phyloP scores from a whole-genome alignment of 2,113 vertebrate genomes.

The Hepsetus odoe region DNA sequence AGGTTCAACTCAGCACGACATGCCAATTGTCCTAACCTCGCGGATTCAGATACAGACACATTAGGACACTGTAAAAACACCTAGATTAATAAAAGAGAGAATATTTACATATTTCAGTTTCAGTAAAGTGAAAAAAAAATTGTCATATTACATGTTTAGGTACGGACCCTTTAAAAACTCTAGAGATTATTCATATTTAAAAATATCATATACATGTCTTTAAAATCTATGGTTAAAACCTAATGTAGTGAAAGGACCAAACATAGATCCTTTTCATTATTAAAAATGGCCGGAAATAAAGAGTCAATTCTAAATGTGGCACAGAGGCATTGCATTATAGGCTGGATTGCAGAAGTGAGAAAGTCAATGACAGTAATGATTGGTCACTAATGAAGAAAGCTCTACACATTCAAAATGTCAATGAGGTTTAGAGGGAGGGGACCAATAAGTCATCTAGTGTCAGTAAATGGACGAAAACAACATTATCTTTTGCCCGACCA shows the following conservation, averaged over 20 bases:
- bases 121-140: background rate
- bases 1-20: slow-evolving; percentile 1
- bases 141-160: too few species aligned
- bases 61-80: background rate
- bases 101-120: background rate
- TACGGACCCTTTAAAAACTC: too few species aligned
- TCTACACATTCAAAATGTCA: slow-evolving; percentile 62
- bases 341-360: slow-evolving; percentile 55
- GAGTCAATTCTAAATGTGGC: slow-evolving; percentile 20
- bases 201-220: background rate
- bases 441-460: slow-evolving; percentile 22
- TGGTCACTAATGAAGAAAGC: slow-evolving; percentile 72
- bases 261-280: background rate
- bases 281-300: slow-evolving; percentile 5
- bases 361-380: slow-evolving; percentile 76
- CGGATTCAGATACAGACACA: background rate
- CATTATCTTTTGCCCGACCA: slow-evolving; percentile 43
- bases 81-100: background rate
- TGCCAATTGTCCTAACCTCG: background rate
- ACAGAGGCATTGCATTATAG: slow-evolving; percentile 50
- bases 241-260: background rate
- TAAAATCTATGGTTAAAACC: background rate
- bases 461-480: slow-evolving; percentile 29
- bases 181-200: background rate
- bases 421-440: slow-evolving; percentile 55